Percentiles rank a stretch among this genome's conserved stretches.
phyloP scores from a whole-genome alignment of 2,888 invertebrate genomes.

The Tholera decimalis region DNA sequence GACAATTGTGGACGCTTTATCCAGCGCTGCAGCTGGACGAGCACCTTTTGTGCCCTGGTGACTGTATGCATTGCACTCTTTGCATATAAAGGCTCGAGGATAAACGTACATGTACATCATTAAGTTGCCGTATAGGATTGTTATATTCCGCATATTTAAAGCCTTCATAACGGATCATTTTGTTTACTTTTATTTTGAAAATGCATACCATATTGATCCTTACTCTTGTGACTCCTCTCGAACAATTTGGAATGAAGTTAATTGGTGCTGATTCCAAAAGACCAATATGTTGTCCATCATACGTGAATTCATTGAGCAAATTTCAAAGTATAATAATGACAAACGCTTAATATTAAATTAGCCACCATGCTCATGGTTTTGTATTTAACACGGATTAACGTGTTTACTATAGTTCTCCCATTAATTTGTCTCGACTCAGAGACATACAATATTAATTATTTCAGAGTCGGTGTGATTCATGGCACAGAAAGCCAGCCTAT shows the following conservation, averaged over 20 bases:
- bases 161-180: not conserved
- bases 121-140: constrained; percentile 25
- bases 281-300: not conserved
- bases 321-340: not conserved
- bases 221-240: not conserved
- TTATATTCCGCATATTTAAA: constrained; percentile 23
- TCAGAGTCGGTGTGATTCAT: constrained; percentile 3
- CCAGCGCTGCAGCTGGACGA: constrained; percentile 25
- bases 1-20: constrained; percentile 34
- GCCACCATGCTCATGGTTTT: constrained; percentile 6
- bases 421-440: constrained; percentile 35
- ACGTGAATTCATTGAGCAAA: not conserved
- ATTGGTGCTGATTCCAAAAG: not conserved
- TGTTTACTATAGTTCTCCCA: not conserved
- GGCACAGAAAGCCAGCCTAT: not conserved
- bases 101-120: constrained; percentile 42
- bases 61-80: constrained; percentile 39
- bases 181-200: not conserved
- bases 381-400: constrained; percentile 23
- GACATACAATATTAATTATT: constrained; percentile 16
- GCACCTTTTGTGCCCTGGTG: constrained; percentile 41
- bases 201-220: not conserved
- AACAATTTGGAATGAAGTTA: not conserved
- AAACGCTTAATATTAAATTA: constrained; percentile 1
- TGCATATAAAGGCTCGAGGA: constrained; percentile 32